Base-by-base conservation (phyloP, 2,888 invertebrate genomes). In the Gryllus longicercus region DNA sequence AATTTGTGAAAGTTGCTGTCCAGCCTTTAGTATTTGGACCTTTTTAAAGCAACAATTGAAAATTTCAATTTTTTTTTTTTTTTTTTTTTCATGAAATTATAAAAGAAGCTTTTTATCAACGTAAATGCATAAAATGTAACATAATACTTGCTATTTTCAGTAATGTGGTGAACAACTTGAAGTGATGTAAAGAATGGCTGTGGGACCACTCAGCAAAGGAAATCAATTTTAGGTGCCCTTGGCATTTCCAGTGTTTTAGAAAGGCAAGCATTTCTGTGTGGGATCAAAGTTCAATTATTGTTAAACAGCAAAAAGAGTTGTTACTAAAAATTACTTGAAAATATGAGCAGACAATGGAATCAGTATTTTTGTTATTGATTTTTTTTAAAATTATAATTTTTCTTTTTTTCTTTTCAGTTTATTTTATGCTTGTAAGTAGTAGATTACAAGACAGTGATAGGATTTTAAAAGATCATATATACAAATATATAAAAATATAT, bases 381-480 rank as follows among this genome's bases (percentile, higher is more conserved):
- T 80, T 79, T 49, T 79, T 82, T n/a, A n/a, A 81, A 81, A 78
- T 81, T 79, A n/a, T n/a, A n/a, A n/a, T 81, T 80, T 81, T 80
- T 76, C 80, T 82, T 82, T 80, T 76, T 77, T 79, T 82, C 81
- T 82, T 79, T 80, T 78, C 80, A 79, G 81, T 81, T 76, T 81
- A 81, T 82, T 81, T 75, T 80, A 77, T 79, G 80, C 81, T 82
- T 80, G 79, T 81, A 80, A 80, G 79, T 80, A 80, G 77, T 78
- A 51, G 78, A 79, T 79, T 79, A 80, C 80, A 81, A 81, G 79
- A 79, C 23, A 79, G 50, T 50, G 51, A 79, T 74, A 81, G 76
- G 74, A 50, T 76, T 74, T 25, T 21, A 78, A 51, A 51, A 75
- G 80, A 77, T 78, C 75, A 78, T 78, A 49, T 78, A 80, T 78